These are phyloP conservation scores for Polyommatus icarus DNA, from an alignment of 2,888 invertebrate genomes.

Conservation along the genomic window DNA sequence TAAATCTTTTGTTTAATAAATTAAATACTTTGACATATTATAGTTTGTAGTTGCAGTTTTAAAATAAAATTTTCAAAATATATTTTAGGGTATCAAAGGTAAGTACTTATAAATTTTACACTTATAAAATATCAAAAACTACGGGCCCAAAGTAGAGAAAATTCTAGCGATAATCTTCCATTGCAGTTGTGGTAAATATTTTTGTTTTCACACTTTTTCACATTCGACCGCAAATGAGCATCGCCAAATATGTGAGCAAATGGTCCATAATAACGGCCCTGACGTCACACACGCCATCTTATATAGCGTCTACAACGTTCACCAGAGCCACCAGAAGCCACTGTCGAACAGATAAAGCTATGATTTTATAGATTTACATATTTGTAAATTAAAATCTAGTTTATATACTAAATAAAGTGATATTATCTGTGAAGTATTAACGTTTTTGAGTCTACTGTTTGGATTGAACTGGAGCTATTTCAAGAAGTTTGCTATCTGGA, in stretches of 20 bases:
- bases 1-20: too few relatives aligned
- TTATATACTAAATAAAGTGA: not conserved
- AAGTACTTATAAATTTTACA: too few relatives aligned
- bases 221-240: not conserved
- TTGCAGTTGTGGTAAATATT: not conserved
- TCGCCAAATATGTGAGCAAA: conserved; percentile 2
- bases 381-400: not conserved
- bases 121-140: not conserved
- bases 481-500: not conserved
- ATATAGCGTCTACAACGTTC: not conserved
- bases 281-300: not conserved
- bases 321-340: not conserved
- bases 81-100: too few relatives aligned
- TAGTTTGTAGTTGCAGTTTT: too few relatives aligned
- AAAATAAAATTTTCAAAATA: too few relatives aligned
- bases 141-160: not conserved
- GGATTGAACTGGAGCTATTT: not conserved
- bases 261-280: not conserved
- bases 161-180: not conserved
- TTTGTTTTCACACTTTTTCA: not conserved
- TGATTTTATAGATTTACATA: conserved; percentile 3
- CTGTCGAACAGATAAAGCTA: not conserved
- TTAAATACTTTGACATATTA: too few relatives aligned
- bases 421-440: not conserved
- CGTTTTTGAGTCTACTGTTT: not conserved